Conservation (phyloP, 2,888 invertebrate genomes). For the Orthosia gothica region DNA sequence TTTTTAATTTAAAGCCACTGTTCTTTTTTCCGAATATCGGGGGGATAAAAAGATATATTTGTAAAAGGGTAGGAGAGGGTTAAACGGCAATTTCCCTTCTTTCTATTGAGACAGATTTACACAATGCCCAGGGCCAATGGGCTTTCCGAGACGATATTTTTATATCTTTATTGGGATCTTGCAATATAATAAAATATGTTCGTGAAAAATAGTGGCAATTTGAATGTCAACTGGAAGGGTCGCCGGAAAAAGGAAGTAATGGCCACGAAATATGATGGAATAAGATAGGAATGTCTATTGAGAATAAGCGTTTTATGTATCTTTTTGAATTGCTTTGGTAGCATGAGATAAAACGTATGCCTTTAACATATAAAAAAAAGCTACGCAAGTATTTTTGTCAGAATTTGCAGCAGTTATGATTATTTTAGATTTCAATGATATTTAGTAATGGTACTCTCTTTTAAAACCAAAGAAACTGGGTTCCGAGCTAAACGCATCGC, state of each 20-base stretch:
- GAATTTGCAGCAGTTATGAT: not conserved
- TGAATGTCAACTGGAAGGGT: conserved; percentile 65
- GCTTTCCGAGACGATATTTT: conserved; percentile 77
- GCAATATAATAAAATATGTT: conserved; percentile 76
- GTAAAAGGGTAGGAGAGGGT: conserved; percentile 80
- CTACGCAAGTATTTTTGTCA: not conserved
- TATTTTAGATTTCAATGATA: too few relatives aligned
- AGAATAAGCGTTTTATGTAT: conserved; percentile 36
- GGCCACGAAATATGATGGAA: conserved; percentile 58
- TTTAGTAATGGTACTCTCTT: too few relatives aligned
- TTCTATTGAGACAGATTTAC: conserved; percentile 83
- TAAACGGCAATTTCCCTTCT: conserved; percentile 82
- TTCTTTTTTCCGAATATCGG: conserved; percentile 70
- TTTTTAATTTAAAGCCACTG: conserved; percentile 67
- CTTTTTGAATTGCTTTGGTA: conserved; percentile 1
- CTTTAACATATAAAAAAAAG: not conserved
- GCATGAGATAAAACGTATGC: too few relatives aligned
- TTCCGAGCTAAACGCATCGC: too few relatives aligned
- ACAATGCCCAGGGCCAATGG: conserved; percentile 79
- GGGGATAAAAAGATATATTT: conserved; percentile 78
- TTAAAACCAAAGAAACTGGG: too few relatives aligned
- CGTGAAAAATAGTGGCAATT: conserved; percentile 70
- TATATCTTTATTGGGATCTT: conserved; percentile 81
- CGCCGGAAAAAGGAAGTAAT: conserved; percentile 57
- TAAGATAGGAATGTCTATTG: conserved; percentile 46